These are phyloP conservation scores for Micoletzkya japonica DNA, from an alignment of 2,888 invertebrate genomes.

Conservation along the genomic window DNA sequence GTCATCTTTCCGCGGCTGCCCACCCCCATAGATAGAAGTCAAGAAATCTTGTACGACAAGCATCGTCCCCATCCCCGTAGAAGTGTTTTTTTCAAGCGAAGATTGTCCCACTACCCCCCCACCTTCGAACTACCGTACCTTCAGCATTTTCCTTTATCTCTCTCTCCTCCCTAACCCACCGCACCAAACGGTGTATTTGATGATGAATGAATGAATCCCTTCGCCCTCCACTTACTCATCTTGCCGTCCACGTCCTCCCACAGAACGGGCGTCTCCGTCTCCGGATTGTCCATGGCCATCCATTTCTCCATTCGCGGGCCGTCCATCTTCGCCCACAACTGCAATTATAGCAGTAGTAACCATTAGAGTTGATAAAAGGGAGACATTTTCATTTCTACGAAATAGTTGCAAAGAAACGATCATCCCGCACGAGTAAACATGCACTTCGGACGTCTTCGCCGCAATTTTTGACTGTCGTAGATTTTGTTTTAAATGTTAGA, in stretches of 20 bases:
- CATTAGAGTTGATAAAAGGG: not conserved
- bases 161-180: not conserved
- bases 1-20: too few species aligned
- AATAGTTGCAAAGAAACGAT: not conserved
- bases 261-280: conserved; percentile 52
- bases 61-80: too few species aligned
- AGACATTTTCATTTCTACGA: not conserved
- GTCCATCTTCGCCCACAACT: conserved; percentile 35
- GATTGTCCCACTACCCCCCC: too few species aligned
- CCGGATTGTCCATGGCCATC: conserved; percentile 57
- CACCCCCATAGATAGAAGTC: too few species aligned
- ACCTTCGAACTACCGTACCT: too few species aligned
- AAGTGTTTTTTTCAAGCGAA: too few species aligned
- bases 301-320: conserved; percentile 42
- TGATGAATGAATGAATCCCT: not conserved
- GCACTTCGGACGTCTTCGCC: too few species aligned
- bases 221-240: conserved; percentile 33
- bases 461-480: too few species aligned
- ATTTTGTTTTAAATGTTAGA: too few species aligned
- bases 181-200: not conserved
- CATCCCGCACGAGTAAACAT: too few species aligned
- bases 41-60: too few species aligned
- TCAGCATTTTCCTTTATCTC: too few species aligned
- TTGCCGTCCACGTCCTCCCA: conserved; percentile 47
- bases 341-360: not conserved